Conservation (phyloP, 2,797 vertebrate species). For the Myotis vivesi region DNA sequence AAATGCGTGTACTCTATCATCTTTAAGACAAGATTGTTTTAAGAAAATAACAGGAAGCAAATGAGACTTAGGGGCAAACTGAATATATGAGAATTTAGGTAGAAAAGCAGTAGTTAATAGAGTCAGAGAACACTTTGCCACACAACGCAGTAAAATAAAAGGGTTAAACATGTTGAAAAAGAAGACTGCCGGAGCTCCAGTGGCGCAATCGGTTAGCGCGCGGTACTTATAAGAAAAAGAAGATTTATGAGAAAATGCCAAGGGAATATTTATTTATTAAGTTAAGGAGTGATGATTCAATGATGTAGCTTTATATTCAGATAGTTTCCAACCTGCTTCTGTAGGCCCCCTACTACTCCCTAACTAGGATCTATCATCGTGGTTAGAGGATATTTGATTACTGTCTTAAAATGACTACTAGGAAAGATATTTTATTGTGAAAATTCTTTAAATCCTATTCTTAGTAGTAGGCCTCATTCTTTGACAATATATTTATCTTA, state of each 20-base stretch:
- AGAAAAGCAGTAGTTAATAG: background rate
- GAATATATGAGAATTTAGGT: background rate
- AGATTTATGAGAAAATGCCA: conserved; percentile 11
- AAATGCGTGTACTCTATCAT: background rate
- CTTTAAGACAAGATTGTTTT: background rate
- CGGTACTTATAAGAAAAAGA: too few species aligned
- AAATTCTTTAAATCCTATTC: background rate
- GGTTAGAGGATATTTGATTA: background rate
- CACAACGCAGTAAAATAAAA: background rate
- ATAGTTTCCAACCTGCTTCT: background rate
- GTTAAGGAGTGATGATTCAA: background rate
- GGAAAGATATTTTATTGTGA: conserved; percentile 23
- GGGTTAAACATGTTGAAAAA: background rate
- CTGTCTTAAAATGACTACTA: background rate
- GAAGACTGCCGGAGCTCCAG: too few species aligned
- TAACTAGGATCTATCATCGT: background rate
- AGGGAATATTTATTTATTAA: conserved; percentile 41
- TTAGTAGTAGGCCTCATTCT: background rate
- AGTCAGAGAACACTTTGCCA: background rate
- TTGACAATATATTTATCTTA: conserved; percentile 35
- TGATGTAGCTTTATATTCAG: background rate
- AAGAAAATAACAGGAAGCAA: conserved; percentile 44
- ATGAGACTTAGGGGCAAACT: conserved; percentile 23
- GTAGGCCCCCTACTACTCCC: background rate
- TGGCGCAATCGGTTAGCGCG: too few species aligned